These are phyloP conservation scores for Brachylomia viminalis DNA, from an alignment of 2,888 invertebrate species.

Conservation along the genomic window DNA sequence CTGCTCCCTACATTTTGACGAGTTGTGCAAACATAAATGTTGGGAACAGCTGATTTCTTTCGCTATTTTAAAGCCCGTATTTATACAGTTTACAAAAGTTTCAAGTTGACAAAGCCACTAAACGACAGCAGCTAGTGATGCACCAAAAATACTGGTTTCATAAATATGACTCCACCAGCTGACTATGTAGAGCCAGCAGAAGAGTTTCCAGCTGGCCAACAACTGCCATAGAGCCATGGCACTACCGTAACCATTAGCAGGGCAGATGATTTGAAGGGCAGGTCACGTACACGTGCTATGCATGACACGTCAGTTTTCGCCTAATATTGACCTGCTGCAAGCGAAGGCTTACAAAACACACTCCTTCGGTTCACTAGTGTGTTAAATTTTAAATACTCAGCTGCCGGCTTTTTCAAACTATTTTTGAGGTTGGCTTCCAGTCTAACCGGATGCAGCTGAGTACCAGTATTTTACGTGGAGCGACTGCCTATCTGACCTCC, in stretches of 20 bases:
- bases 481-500: no score
- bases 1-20: no score
- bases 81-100: neutral
- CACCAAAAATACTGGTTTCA: neutral
- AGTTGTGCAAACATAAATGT: no score
- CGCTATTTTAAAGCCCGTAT: no score
- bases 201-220: neutral
- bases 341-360: no score
- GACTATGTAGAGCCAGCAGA: neutral
- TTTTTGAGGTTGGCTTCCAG: no score
- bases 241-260: neutral
- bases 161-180: neutral
- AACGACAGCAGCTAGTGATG: neutral
- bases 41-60: no score
- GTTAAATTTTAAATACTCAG: no score
- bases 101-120: neutral
- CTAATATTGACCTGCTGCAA: neutral
- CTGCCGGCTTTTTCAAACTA: neutral
- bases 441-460: no score
- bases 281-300: no score
- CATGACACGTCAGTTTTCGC: neutral
- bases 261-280: neutral
- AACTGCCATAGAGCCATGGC: neutral
- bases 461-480: no score
- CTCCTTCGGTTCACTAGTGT: no score